Evolutionary conservation across 2,888 invertebrate species (phyloP), one percentile per base, ranked within the genome.

Genomic region (Scaeva pyrastri): DNA sequence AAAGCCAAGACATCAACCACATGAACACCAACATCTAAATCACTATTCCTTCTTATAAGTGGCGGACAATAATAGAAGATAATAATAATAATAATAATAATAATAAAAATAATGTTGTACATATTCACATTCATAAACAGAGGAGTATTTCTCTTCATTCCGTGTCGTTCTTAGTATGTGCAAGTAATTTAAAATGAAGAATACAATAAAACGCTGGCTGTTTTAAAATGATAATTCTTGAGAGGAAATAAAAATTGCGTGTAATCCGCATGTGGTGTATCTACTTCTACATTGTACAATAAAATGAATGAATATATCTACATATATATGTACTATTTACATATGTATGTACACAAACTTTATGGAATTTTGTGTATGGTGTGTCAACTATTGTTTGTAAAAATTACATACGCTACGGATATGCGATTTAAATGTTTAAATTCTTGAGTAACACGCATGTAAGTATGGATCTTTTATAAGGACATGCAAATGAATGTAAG

Each of bases 191-290:
- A 58, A 80, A 68, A 76, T 72, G 66, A 70, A 77, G 81, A 86
- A 75, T 76, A 84, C 70, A 84, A 84, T 79, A 84, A 79, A 74
- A 81, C 60, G 68, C 81, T 75, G 70, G 68, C 81, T 75, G 70
- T 43, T 79, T 84, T 75, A 72, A 84, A 72, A 80, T 76, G 73
- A 77, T 81, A 62, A 80, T 76, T 75, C 71, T 85, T 68, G 56
- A 75, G 80, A 80, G 75, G 75, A 84, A 84, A 75, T 62, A 70
- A 85, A 72, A 85, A 81, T 81, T 81, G 81, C 76, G 80, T 76
- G 72, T 64, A 64, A 64, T 64, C 64, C 64, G 45, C 64, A 41
- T 64, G 45, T 48, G 26, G 43, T 45, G 45, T 45, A 26, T 11
- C n/a, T n/a, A 58, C 19, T n/a, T n/a, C 19, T 19, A 39, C 12